Conservation (phyloP, 2,113 vertebrate genomes). For the Madoqua kirkii region DNA sequence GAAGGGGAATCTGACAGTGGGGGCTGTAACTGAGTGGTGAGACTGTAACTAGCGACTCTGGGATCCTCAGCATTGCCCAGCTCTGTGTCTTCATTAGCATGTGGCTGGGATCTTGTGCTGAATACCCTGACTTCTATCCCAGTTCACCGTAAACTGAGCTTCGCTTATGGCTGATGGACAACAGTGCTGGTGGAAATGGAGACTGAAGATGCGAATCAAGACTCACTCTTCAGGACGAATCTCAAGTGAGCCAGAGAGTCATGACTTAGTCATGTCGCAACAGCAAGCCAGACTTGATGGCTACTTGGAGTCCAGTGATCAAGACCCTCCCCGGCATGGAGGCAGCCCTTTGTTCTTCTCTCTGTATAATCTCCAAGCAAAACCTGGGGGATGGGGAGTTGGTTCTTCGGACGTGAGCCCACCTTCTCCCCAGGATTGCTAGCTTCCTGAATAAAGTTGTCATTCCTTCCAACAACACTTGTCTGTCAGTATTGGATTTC, state of each 20-base stretch:
- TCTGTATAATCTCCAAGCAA: neutral
- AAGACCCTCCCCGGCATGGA: neutral
- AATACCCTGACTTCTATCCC: neutral
- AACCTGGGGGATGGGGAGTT: neutral
- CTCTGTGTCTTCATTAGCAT: fast-evolving
- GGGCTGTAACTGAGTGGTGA: neutral
- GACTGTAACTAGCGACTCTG: neutral
- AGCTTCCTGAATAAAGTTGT: neutral
- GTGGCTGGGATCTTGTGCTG: neutral
- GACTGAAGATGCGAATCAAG: neutral
- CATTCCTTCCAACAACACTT: neutral
- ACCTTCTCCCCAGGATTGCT: neutral
- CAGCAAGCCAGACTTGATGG: neutral
- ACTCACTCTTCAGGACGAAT: neutral
- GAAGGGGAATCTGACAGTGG: neutral
- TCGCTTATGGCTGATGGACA: no score
- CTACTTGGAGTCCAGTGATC: neutral
- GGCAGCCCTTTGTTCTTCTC: neutral
- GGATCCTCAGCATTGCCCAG: neutral
- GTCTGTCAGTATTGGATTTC: neutral
- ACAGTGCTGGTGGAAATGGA: neutral
- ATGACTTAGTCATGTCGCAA: neutral
- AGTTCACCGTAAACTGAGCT: neutral
- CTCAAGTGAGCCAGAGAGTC: neutral
- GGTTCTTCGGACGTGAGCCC: neutral